phyloP scores from a whole-genome alignment of 2,113 vertebrate genomes.

The Egretta garzetta region DNA sequence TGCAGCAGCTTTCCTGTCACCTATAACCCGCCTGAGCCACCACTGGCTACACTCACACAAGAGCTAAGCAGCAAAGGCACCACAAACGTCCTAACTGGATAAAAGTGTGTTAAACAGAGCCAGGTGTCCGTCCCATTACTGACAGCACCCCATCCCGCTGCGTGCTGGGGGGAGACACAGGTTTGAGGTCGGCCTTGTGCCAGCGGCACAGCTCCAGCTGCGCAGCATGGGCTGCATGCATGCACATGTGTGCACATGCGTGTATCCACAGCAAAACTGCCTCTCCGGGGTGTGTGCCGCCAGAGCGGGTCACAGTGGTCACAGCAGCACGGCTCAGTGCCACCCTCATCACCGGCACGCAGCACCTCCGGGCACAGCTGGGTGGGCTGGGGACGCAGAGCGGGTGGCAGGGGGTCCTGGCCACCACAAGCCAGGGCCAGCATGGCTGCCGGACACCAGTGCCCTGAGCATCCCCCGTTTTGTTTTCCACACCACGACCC shows the following conservation, averaged over 20 bases:
- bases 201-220: background rate
- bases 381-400: background rate
- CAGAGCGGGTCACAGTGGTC: rapidly evolving
- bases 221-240: rapidly evolving
- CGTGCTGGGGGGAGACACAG: rapidly evolving
- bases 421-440: rapidly evolving
- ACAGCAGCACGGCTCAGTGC: rapidly evolving
- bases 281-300: rapidly evolving
- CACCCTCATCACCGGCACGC: rapidly evolving
- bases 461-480: background rate
- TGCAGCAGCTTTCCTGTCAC: rapidly evolving
- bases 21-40: rapidly evolving
- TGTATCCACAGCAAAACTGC: background rate
- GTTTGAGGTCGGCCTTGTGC: rapidly evolving
- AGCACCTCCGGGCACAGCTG: background rate
- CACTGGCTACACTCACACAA: rapidly evolving
- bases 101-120: background rate
- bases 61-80: background rate
- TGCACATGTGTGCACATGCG: rapidly evolving
- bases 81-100: background rate
- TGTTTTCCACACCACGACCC: rapidly evolving
- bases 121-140: background rate
- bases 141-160: rapidly evolving
- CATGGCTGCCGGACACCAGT: background rate
- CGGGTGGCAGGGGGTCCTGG: rapidly evolving